Evolutionary conservation across 2,888 invertebrate species (phyloP).

Genomic region (Oligia latruncula): DNA sequence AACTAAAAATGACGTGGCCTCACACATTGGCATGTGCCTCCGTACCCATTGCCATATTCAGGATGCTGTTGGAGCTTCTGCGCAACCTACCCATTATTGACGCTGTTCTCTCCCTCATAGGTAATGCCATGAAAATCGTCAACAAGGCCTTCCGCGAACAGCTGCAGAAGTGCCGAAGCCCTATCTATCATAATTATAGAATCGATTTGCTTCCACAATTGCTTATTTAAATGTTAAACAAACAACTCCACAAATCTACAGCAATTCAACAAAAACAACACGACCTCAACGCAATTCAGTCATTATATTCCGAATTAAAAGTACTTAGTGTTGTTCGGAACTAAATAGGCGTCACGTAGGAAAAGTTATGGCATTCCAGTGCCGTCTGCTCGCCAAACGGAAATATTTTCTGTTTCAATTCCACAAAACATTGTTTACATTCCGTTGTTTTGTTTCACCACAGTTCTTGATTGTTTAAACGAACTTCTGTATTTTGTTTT

Average conservation of each 20-base stretch:
- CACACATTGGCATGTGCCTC: no score
- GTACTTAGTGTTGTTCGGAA: conserved; percentile 50
- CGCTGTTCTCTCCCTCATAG: no score
- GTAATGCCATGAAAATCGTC: no score
- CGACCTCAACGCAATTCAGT: neutral
- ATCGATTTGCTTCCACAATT: neutral
- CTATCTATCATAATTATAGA: neutral
- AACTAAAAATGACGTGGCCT: no score
- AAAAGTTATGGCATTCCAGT: conserved; percentile 51
- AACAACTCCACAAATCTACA: neutral
- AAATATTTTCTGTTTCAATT: conserved; percentile 57
- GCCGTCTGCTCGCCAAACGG: conserved; percentile 13
- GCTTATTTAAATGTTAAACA: neutral
- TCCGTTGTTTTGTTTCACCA: conserved; percentile 50
- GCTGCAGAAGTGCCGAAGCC: neutral
- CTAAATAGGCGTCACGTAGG: conserved; percentile 43
- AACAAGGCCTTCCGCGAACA: no score
- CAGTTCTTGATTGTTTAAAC: conserved; percentile 51
- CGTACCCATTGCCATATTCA: no score
- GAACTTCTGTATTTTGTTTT: conserved; percentile 39
- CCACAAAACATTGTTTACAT: conserved; percentile 55
- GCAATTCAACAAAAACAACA: conserved; percentile 14
- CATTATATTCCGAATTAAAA: conserved; percentile 41
- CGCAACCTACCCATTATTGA: no score
- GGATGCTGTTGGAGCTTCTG: no score